Conservation (phyloP, 2,113 vertebrate species). For the Eurystomus gularis region DNA sequence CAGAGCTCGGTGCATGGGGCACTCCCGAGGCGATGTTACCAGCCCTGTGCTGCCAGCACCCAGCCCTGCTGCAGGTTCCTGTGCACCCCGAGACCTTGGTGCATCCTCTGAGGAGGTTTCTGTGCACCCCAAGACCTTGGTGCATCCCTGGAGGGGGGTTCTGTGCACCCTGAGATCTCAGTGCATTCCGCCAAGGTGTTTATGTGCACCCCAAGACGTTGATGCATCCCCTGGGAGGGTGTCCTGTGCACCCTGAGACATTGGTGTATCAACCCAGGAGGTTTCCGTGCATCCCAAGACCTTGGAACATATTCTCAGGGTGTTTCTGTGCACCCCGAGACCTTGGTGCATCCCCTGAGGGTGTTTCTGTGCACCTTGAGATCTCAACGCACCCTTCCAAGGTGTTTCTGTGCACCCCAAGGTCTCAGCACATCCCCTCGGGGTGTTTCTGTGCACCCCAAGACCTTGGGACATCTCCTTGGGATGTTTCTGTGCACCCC, state of each 20-base stretch:
- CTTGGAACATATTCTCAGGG: neutral
- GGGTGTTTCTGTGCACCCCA: neutral
- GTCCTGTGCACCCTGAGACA: too few relatives aligned
- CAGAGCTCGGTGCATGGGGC: neutral
- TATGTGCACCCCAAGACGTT: too few relatives aligned
- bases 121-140: fast-evolving
- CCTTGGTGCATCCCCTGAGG: neutral
- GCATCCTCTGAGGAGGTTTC: too few relatives aligned
- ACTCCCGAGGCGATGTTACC: fast-evolving
- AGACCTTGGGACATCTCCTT: fast-evolving
- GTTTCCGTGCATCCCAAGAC: neutral
- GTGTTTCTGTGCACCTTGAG: too few relatives aligned
- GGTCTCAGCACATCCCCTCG: fast-evolving
- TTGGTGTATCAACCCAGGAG: neutral
- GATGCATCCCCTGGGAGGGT: too few relatives aligned
- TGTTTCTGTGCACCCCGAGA: too few relatives aligned
- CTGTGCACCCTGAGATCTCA: too few relatives aligned
- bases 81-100: neutral
- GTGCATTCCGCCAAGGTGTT: too few relatives aligned
- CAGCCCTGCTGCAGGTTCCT: neutral
- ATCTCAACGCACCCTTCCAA: neutral
- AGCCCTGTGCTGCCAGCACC: neutral
- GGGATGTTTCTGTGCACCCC: neutral
- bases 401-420: neutral
- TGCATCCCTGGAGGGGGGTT: neutral